Conservation (phyloP, 1,140 invertebrate genomes). For the Amphibalanus amphitrite region DNA sequence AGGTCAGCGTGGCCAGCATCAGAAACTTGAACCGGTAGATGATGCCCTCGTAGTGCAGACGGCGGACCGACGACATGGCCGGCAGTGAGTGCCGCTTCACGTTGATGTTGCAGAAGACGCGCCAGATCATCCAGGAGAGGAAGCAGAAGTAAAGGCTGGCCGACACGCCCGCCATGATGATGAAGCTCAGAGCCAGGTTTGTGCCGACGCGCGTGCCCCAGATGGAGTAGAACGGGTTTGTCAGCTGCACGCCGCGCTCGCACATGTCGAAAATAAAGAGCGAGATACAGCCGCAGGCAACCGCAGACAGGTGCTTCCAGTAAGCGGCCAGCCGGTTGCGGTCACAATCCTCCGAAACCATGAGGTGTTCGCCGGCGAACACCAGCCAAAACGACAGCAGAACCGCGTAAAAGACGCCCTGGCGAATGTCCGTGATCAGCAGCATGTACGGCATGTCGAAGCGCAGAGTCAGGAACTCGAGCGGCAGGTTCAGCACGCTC, state of each 20-base stretch:
- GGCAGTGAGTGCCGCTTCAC: conserved; percentile 67
- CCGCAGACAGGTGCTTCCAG: conserved; percentile 86
- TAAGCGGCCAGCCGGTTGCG: conserved; percentile 66
- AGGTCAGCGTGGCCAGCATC: conserved; percentile 84
- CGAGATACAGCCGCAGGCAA: conserved; percentile 74
- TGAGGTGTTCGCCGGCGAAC: conserved; percentile 94
- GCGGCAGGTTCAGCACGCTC: conserved; percentile 74
- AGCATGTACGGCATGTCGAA: conserved; percentile 93
- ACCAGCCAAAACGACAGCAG: conserved; percentile 95
- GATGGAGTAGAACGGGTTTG: conserved; percentile 95
- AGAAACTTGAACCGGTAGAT: conserved; percentile 97
- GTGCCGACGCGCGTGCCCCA: conserved; percentile 88
- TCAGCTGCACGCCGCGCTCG: conserved; percentile 83
- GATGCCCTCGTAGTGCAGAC: conserved; percentile 73
- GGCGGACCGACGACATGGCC: conserved; percentile 69
- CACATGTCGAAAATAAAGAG: conserved; percentile 94
- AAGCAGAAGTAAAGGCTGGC: conserved; percentile 86
- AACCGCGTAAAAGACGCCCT: conserved; percentile 92
- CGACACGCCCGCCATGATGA: conserved; percentile 77
- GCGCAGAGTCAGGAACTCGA: conserved; percentile 81
- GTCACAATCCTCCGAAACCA: conserved; percentile 57
- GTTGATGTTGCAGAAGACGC: conserved; percentile 83
- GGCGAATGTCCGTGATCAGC: conserved; percentile 79
- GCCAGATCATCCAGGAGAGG: conserved; percentile 80
- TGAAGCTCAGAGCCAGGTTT: conserved; percentile 75